These are phyloP conservation scores for Anomalospiza imberbis DNA, from an alignment of 2,797 vertebrate genomes.

Conservation along the genomic window DNA sequence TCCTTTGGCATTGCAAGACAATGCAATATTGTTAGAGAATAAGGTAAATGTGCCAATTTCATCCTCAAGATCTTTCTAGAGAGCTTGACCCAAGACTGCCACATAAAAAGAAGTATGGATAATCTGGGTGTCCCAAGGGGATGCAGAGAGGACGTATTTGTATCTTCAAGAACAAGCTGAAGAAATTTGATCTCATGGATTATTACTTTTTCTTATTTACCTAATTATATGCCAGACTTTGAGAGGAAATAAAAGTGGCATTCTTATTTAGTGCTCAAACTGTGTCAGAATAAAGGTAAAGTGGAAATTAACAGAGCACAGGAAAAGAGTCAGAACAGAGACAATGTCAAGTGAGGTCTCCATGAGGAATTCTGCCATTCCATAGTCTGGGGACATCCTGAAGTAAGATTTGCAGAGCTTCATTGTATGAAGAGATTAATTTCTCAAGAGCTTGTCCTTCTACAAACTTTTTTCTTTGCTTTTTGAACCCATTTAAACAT, in stretches of 20 bases:
- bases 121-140: neutral
- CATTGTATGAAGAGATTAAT: neutral
- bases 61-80: neutral
- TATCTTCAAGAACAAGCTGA: neutral
- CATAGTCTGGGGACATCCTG: neutral
- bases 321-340: neutral
- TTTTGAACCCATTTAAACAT: neutral
- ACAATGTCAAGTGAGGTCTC: neutral
- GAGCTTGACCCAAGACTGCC: neutral
- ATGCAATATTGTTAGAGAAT: neutral
- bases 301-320: neutral
- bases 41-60: neutral
- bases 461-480: neutral
- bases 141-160: neutral
- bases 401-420: neutral
- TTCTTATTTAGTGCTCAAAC: neutral
- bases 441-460: neutral
- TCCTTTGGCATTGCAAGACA: neutral
- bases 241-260: neutral
- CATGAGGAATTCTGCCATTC: neutral
- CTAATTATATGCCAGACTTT: neutral
- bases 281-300: neutral
- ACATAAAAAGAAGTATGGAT: neutral
- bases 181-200: neutral
- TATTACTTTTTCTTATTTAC: neutral